A percentile compares a stretch with the other conserved stretches of the same genome.
Evolutionary conservation across 2,113 vertebrate species (phyloP).

Genomic region (Thomomys bottae): DNA sequence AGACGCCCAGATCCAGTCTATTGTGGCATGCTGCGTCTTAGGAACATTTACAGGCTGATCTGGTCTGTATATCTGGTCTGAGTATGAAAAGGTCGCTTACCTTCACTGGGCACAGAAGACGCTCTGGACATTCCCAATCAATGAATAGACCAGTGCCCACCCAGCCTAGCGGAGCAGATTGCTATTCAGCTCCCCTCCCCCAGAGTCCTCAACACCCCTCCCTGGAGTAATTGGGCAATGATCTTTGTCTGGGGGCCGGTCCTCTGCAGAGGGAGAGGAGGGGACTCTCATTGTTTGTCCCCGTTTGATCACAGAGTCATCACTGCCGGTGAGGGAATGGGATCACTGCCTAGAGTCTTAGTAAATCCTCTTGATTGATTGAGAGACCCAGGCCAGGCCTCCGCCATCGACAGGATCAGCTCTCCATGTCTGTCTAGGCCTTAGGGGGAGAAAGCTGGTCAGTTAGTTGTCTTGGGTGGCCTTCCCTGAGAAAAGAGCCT

Average conservation of each 20-base stretch:
- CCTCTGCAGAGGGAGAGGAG: neutral
- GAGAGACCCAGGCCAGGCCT: neutral
- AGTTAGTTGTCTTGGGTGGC: neutral
- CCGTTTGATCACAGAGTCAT: neutral
- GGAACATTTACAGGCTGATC: conserved; percentile 33
- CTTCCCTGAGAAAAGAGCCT: neutral
- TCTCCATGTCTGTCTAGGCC: neutral
- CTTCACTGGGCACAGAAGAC: conserved; percentile 30
- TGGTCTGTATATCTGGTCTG: conserved; percentile 38
- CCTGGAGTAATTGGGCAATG: neutral
- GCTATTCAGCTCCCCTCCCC: too few species aligned
- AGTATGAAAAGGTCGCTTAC: conserved; percentile 12
- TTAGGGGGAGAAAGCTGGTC: neutral
- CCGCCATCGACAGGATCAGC: neutral
- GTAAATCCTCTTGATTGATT: neutral
- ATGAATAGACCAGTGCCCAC: conserved; percentile 14
- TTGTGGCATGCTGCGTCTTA: conserved; percentile 76
- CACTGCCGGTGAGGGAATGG: neutral
- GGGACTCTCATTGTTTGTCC: neutral
- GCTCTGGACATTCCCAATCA: neutral
- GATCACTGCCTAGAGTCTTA: neutral
- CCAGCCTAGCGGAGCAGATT: neutral
- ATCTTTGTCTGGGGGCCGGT: neutral
- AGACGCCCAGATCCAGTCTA: conserved; percentile 80
- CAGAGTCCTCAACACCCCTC: too few species aligned